These are phyloP conservation scores for Danionella cerebrum DNA, from an alignment of 2,113 vertebrate genomes.

Conservation along the genomic window DNA sequence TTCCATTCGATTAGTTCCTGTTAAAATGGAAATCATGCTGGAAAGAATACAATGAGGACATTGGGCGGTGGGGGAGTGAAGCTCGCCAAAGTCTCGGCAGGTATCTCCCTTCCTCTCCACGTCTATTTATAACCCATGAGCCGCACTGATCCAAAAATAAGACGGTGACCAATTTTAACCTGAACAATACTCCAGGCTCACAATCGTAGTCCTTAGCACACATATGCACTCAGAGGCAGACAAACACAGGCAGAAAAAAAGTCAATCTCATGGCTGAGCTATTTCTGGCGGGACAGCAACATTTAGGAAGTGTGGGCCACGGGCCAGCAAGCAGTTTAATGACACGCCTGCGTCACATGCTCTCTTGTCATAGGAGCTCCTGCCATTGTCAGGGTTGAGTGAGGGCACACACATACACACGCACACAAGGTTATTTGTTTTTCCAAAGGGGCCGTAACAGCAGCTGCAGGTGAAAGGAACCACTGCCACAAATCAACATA, in stretches of 20 bases:
- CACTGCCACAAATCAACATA: constrained; percentile 28
- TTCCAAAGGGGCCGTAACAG: constrained; percentile 53
- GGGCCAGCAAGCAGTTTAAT: constrained; percentile 61
- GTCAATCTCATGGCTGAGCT: constrained; percentile 67
- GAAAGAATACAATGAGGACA: constrained; percentile 44
- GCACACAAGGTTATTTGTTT: constrained; percentile 65
- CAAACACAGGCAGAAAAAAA: constrained; percentile 54
- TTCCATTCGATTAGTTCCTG: background rate
- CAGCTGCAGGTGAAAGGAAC: constrained; percentile 40
- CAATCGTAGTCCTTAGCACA: constrained; percentile 29
- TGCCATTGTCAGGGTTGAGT: constrained; percentile 52
- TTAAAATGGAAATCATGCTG: constrained; percentile 13
- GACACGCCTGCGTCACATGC: constrained; percentile 55
- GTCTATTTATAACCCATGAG: constrained; percentile 64
- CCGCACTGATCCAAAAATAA: constrained; percentile 65
- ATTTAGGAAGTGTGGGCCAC: constrained; percentile 64
- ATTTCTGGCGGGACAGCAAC: constrained; percentile 65
- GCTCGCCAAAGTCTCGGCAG: constrained; percentile 56
- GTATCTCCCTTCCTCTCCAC: constrained; percentile 67
- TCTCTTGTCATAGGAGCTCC: constrained; percentile 57
- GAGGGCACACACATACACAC: constrained; percentile 30
- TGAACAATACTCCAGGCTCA: constrained; percentile 48
- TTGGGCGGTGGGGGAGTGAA: constrained; percentile 45
- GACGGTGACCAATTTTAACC: constrained; percentile 61
- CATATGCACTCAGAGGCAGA: constrained; percentile 34